phyloP scores from a whole-genome alignment of 2,113 vertebrate genomes.

The Archilochus colubris region DNA sequence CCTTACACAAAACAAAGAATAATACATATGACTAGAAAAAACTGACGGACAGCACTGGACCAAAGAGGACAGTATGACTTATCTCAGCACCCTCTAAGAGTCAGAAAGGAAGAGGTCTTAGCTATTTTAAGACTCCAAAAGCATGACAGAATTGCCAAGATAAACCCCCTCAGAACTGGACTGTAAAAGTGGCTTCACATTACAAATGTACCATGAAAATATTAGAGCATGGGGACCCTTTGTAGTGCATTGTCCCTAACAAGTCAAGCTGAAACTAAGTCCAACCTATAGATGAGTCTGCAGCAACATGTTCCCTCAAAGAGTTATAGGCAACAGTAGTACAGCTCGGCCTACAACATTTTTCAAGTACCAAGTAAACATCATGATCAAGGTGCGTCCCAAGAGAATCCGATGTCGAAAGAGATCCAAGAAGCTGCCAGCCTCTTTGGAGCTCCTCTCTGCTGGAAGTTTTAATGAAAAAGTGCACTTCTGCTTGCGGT shows the following conservation, averaged over 20 bases:
- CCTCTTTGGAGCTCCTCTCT: constrained; percentile 46
- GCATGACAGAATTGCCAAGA: neutral
- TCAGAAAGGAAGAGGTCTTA: neutral
- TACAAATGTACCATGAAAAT: neutral
- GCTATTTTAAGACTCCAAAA: neutral
- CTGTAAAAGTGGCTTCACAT: neutral
- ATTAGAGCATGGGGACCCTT: neutral
- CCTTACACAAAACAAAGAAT: neutral
- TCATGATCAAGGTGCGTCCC: constrained; percentile 81
- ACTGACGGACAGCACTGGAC: neutral
- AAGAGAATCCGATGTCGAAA: constrained; percentile 76
- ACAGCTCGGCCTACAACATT: neutral
- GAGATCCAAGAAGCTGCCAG: constrained; percentile 75
- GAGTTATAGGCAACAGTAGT: neutral
- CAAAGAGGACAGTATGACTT: neutral
- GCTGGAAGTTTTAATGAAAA: constrained; percentile 71
- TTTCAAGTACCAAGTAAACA: constrained; percentile 81
- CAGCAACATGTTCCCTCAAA: neutral
- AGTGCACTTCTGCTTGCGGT: constrained; percentile 69
- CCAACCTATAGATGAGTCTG: neutral
- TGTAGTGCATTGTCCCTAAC: neutral
- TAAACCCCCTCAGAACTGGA: neutral
- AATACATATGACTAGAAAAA: neutral
- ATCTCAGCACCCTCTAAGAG: neutral
- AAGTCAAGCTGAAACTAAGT: neutral